Evolutionary conservation across 1,140 invertebrate species (phyloP).

Genomic region (Drosophila miranda): DNA sequence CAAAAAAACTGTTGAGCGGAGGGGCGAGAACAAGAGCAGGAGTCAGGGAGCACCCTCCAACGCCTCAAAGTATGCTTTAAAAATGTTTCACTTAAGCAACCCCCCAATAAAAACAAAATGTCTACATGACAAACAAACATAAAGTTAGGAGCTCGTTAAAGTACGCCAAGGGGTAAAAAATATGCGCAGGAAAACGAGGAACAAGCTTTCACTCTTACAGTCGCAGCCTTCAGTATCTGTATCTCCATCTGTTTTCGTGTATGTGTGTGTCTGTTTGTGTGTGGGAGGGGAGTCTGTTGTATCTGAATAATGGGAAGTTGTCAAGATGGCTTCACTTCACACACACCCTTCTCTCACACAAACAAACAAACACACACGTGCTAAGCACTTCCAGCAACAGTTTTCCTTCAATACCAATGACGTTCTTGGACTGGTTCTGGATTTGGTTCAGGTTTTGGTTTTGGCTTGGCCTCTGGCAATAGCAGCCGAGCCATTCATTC

Average conservation of each 20-base stretch:
- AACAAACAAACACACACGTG: background rate
- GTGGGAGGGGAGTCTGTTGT: background rate
- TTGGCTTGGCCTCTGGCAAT: slow-evolving; percentile 14
- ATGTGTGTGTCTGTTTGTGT: slow-evolving; percentile 9
- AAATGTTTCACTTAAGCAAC: slow-evolving; percentile 76
- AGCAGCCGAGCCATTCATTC: slow-evolving; percentile 23
- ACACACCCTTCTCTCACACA: too few relatives aligned
- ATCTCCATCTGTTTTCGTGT: background rate
- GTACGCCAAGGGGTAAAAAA: slow-evolving; percentile 70
- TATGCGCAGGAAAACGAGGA: slow-evolving; percentile 46
- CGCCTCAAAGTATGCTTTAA: slow-evolving; percentile 57
- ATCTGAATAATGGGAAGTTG: slow-evolving; percentile 54
- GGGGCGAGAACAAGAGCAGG: background rate
- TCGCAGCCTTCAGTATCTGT: background rate
- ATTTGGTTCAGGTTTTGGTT: slow-evolving; percentile 9
- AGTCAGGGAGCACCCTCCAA: background rate
- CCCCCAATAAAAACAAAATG: slow-evolving; percentile 76
- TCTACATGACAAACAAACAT: slow-evolving; percentile 79
- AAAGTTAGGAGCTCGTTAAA: slow-evolving; percentile 79
- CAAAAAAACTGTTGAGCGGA: slow-evolving; percentile 46
- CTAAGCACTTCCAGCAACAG: slow-evolving; percentile 46
- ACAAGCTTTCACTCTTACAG: slow-evolving; percentile 66
- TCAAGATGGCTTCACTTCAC: slow-evolving; percentile 24
- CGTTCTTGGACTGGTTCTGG: slow-evolving; percentile 8
- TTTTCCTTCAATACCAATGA: slow-evolving; percentile 37